Evolutionary conservation across 2,797 vertebrate species (phyloP).

Genomic region (Morus bassanus): DNA sequence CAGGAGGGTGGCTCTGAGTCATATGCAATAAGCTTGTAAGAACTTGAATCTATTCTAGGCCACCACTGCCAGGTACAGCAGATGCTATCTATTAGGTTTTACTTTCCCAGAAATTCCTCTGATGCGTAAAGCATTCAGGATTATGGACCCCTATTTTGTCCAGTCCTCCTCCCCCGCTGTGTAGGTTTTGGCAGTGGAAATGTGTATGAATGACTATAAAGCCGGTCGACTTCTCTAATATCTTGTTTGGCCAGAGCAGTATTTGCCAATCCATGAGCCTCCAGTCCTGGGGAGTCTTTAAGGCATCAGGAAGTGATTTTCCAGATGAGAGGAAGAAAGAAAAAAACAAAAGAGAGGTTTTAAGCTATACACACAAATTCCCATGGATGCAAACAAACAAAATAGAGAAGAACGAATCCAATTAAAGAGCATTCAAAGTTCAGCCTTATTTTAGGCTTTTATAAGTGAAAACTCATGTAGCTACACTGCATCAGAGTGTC

Average conservation of each 20-base stretch:
- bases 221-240: neutral
- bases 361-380: neutral
- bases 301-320: slow-evolving; percentile 16
- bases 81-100: neutral
- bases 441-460: neutral
- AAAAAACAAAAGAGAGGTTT: neutral
- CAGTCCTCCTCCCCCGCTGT: neutral
- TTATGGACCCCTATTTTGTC: neutral
- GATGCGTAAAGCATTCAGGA: neutral
- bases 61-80: slow-evolving; percentile 19
- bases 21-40: neutral
- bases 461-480: neutral
- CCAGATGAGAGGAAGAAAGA: neutral
- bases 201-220: neutral
- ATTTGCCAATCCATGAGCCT: neutral
- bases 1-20: neutral
- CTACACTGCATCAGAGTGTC: neutral
- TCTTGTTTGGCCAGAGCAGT: neutral
- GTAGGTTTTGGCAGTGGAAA: slow-evolving; percentile 18
- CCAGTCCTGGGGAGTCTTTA: neutral
- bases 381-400: neutral
- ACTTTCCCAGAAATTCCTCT: neutral
- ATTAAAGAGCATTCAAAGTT: neutral
- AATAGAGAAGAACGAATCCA: neutral
- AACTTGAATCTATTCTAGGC: neutral